phyloP scores from a whole-genome alignment of 2,888 invertebrate species.

The Petrolisthes manimaculis region DNA sequence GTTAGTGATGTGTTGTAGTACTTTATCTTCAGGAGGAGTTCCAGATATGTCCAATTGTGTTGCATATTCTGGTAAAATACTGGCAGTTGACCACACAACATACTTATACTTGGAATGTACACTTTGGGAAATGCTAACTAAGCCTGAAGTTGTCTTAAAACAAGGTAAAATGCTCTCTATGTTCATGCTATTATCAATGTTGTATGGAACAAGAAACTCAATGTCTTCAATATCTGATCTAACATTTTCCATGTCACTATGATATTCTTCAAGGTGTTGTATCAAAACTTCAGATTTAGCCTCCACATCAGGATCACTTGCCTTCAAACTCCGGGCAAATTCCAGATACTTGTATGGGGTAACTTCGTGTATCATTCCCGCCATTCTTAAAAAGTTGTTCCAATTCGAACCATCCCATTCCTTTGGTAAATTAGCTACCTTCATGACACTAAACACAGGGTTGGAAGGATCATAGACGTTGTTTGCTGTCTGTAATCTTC shows the following conservation, averaged over 20 bases:
- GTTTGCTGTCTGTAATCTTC: neutral
- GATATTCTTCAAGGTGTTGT: neutral
- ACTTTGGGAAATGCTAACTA: constrained; percentile 18
- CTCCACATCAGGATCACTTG: neutral
- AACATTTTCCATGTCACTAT: neutral
- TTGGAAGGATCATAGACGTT: constrained; percentile 22
- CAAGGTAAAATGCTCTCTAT: neutral
- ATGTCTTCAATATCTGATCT: neutral
- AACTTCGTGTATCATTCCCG: constrained; percentile 25
- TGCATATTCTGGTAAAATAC: constrained; percentile 18
- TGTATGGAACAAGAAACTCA: constrained; percentile 25
- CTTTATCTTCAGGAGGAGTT: neutral
- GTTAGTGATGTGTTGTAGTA: neutral
- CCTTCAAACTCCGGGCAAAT: neutral
- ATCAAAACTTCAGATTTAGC: constrained; percentile 11
- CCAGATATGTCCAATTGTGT: neutral
- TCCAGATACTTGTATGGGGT: constrained; percentile 7
- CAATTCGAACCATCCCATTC: neutral
- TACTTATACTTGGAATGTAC: neutral
- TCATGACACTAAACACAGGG: constrained; percentile 25
- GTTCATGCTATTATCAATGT: neutral
- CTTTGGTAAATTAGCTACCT: constrained; percentile 11
- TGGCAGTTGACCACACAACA: constrained; percentile 26
- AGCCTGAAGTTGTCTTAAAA: constrained; percentile 24
- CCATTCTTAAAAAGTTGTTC: constrained; percentile 11